Conservation (phyloP, 1,140 invertebrate species). For the Micrasema longulum region DNA sequence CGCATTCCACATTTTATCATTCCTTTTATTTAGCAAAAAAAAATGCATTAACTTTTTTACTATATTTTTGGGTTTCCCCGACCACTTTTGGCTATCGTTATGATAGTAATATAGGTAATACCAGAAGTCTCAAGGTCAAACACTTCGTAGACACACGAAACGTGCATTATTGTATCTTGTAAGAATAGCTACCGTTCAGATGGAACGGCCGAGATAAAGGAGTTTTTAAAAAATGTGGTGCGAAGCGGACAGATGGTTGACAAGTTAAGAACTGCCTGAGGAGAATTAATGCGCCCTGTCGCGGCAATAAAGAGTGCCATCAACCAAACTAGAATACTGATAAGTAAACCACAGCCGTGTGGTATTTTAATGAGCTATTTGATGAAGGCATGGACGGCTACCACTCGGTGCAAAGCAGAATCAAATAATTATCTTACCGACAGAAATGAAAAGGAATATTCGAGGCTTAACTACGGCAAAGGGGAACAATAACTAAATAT, state of each 20-base stretch:
- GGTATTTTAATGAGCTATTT: constrained; percentile 51
- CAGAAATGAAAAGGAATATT: too few relatives aligned
- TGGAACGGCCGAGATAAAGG: constrained; percentile 37
- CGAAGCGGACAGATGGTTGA: constrained; percentile 41
- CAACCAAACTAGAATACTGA: constrained; percentile 47
- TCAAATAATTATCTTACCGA: not conserved
- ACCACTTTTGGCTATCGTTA: too few relatives aligned
- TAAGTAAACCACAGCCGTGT: constrained; percentile 35
- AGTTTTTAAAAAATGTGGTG: constrained; percentile 24
- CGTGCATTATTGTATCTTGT: constrained; percentile 12
- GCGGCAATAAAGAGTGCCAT: constrained; percentile 50
- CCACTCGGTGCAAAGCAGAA: not conserved
- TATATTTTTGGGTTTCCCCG: too few relatives aligned
- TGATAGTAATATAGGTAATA: too few relatives aligned
- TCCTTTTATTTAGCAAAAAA: too few relatives aligned
- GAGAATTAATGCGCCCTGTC: constrained; percentile 51
- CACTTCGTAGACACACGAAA: not conserved
- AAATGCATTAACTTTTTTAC: too few relatives aligned
- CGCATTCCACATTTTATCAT: too few relatives aligned
- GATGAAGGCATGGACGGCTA: constrained; percentile 38
- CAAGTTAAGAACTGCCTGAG: constrained; percentile 38
- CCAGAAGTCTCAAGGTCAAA: too few relatives aligned
- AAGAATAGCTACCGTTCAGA: constrained; percentile 47
- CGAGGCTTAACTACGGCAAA: too few relatives aligned
- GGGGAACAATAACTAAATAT: too few relatives aligned